Percentiles rank a stretch among this genome's conserved stretches.
These are phyloP conservation scores for Zoroaster sp. DNA, from an alignment of 53 echinoderm and acorn worm genomes.

Conservation along the genomic window DNA sequence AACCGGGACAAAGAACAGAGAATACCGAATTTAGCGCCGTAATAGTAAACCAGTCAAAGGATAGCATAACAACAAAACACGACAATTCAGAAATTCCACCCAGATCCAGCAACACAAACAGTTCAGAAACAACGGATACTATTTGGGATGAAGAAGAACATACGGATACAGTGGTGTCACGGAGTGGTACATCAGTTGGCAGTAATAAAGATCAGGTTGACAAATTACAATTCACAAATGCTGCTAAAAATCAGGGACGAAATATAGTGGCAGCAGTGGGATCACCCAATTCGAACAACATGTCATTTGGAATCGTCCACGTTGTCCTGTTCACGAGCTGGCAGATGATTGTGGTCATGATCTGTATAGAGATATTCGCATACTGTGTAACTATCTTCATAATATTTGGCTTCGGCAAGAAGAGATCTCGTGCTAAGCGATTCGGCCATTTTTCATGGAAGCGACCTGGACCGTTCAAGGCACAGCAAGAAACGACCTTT, in stretches of 20 bases:
- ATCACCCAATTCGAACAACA: background rate
- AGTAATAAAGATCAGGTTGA: background rate
- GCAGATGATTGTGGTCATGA: conserved; percentile 40
- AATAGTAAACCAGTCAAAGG: background rate
- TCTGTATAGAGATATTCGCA: conserved; percentile 48
- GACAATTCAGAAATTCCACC: background rate
- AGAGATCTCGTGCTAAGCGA: conserved; percentile 28
- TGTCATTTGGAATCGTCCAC: background rate
- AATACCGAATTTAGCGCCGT: background rate
- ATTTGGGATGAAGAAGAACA: too few relatives aligned
- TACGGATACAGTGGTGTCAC: background rate
- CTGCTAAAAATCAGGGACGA: background rate
- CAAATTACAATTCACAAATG: background rate
- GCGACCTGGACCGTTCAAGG: conserved; percentile 6
- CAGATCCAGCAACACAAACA: background rate
- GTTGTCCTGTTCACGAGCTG: conserved; percentile 44
- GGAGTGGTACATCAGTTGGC: background rate
- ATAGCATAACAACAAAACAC: background rate
- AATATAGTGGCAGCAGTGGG: background rate
- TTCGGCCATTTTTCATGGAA: conserved; percentile 61
- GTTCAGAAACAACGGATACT: background rate
- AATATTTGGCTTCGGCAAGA: conserved; percentile 38
- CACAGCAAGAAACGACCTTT: background rate
- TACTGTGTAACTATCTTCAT: conserved; percentile 57
- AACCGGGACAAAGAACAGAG: background rate